phyloP scores from a whole-genome alignment of 2,113 vertebrate genomes.

The Engraulis encrasicolus region DNA sequence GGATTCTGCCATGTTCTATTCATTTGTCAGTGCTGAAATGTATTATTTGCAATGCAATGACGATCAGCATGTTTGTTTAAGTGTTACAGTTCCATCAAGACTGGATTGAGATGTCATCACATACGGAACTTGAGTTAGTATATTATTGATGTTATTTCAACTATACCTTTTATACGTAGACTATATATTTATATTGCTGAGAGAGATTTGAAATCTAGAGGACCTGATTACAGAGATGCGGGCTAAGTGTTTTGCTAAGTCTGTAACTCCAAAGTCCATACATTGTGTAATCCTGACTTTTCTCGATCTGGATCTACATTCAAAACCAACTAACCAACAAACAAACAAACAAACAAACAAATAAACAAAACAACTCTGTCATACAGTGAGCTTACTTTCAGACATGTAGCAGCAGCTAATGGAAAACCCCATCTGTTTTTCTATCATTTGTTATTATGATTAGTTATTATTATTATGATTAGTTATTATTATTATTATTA shows the following conservation, averaged over 20 bases:
- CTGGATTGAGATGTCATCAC: background rate
- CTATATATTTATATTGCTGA: background rate
- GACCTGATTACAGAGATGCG: background rate
- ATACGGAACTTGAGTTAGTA: background rate
- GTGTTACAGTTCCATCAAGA: background rate
- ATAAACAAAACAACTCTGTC: no score
- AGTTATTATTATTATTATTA: no score
- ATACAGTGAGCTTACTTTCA: background rate
- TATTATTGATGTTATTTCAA: background rate
- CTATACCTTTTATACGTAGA: background rate
- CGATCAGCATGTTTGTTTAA: background rate
- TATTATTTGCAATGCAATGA: background rate
- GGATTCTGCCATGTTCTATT: background rate
- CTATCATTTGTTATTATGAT: no score
- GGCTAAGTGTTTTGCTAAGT: background rate
- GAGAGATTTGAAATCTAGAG: background rate
- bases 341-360: no score
- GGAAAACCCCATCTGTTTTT: conserved; percentile 32
- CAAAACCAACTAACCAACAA: no score
- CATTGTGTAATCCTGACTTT: background rate
- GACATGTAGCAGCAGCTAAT: background rate
- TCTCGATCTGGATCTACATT: background rate
- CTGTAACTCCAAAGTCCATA: background rate
- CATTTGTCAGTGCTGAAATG: background rate
- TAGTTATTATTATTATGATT: no score